phyloP scores from a whole-genome alignment of 1,140 invertebrate species.

The Adelges cooleyi region DNA sequence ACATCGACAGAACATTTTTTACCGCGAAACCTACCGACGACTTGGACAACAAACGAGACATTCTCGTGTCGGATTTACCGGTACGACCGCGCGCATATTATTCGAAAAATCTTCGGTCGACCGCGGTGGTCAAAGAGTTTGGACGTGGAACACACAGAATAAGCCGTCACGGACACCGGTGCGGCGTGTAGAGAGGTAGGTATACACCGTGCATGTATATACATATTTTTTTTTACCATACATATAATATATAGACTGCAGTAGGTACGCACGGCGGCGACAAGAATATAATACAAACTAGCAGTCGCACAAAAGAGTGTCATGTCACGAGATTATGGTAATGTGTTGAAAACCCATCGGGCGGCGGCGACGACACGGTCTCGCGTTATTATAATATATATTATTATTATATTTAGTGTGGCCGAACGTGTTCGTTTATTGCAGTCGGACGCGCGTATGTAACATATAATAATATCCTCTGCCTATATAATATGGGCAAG shows the following conservation, averaged over 20 bases:
- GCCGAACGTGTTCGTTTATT: conserved; percentile 11
- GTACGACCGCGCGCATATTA: too few relatives aligned
- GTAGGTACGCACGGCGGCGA: not conserved
- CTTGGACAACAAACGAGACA: too few relatives aligned
- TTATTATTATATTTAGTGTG: too few relatives aligned
- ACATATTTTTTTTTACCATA: not conserved
- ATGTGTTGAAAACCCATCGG: conserved; percentile 12
- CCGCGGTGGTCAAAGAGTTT: too few relatives aligned
- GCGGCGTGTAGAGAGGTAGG: not conserved
- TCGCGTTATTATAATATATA: conserved; percentile 11
- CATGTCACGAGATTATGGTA: conserved; percentile 26
- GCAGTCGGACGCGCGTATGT: not conserved
- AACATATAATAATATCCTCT: too few relatives aligned
- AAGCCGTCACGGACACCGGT: too few relatives aligned
- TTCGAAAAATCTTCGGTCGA: too few relatives aligned
- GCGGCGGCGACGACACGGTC: not conserved
- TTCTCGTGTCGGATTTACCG: too few relatives aligned
- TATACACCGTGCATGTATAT: not conserved
- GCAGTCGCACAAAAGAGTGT: conserved; percentile 13
- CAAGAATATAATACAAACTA: not conserved
- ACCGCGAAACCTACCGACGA: too few relatives aligned
- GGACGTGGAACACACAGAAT: too few relatives aligned
- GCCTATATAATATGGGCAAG: too few relatives aligned
- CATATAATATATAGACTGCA: not conserved
- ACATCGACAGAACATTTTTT: too few relatives aligned